A percentile compares a stretch with the other conserved stretches of the same genome.
phyloP scores from a whole-genome alignment of 2,113 vertebrate genomes.

The Cavia aperea region DNA sequence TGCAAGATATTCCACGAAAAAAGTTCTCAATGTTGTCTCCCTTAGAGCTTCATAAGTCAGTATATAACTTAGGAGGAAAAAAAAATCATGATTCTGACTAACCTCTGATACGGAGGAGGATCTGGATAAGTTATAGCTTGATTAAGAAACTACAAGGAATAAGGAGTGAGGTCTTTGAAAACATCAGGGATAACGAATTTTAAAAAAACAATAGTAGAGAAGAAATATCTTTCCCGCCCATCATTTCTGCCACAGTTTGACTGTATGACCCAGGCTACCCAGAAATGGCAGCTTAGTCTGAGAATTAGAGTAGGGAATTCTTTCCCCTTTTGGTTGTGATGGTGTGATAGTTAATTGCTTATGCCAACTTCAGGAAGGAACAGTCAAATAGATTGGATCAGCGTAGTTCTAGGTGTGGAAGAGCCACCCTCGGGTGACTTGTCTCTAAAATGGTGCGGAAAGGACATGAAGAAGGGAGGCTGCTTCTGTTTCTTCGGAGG shows the following conservation, averaged over 20 bases:
- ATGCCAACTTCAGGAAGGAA: not conserved
- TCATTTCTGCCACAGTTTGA: not conserved
- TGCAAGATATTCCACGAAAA: not conserved
- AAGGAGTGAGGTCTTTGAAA: not conserved
- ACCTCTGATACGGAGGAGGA: not conserved
- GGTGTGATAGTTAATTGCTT: not conserved
- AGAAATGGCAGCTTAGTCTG: not conserved
- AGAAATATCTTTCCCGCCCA: rapidly evolving
- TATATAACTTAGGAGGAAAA: not conserved
- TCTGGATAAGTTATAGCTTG: not conserved
- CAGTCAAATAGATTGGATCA: not conserved
- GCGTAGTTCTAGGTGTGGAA: not conserved
- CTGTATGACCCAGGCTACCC: not conserved
- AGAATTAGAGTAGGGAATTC: not conserved
- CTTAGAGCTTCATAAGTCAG: not conserved
- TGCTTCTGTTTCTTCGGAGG: not conserved
- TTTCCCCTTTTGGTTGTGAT: not conserved
- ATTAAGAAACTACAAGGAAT: not conserved
- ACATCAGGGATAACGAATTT: not conserved
- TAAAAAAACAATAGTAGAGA: not conserved
- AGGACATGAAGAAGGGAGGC: not conserved
- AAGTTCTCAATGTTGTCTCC: not conserved
- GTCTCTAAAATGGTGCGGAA: not conserved
- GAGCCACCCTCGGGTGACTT: not conserved
- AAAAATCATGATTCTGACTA: not conserved